Evolutionary conservation across 2,888 invertebrate species (phyloP), one percentile per base, ranked within the genome.

Genomic region (Rhimphoctona megacephalus): DNA sequence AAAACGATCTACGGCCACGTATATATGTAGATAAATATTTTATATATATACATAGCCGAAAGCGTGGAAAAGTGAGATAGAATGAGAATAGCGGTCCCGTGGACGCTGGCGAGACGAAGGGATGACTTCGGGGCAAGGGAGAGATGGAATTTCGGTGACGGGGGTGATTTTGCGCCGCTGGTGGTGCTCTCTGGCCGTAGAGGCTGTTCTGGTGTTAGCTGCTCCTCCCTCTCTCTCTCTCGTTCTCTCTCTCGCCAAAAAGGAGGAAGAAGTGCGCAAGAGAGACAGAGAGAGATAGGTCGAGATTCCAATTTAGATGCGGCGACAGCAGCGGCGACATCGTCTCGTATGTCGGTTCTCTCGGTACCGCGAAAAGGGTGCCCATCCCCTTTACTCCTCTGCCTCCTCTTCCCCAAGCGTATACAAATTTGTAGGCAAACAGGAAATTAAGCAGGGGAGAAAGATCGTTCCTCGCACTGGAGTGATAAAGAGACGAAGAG

Each of bases 241-340:
- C 54, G 17, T 8, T 25, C 77, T 66, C 49, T 66, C 64, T 57
- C 39, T 17, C 46, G 49, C 33, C 39, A 30, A 57, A 9, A 19
- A 39, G 49, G 4, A n/a, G 39, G 61, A 61, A 30, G 17, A 61
- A 54, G 61, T 61, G 61, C 17, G 33, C n/a, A 17, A 43, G 77
- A 73, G 77, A 54, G 61, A 46, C 36, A 43, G 74, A 57, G 33
- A 25, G 82, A 39, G 82, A 67, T 79, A 81, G 85, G 88, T 85
- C 87, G 88, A 91, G 92, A 92, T 92, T 92, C 90, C 92, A 92
- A 92, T 92, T 92, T 92, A 92, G 91, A 92, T 92, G 88, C 89
- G 90, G 82, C 87, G 88, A 69, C 85, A 88, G 82, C 87, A 88
- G 88, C 87, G 85, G 84, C 87, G 87, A 87, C 87, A 87, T 85